Percentiles rank a stretch among this genome's conserved stretches.
Conservation (phyloP, 1,140 invertebrate species). For the Drosophila quadrilineata region DNA sequence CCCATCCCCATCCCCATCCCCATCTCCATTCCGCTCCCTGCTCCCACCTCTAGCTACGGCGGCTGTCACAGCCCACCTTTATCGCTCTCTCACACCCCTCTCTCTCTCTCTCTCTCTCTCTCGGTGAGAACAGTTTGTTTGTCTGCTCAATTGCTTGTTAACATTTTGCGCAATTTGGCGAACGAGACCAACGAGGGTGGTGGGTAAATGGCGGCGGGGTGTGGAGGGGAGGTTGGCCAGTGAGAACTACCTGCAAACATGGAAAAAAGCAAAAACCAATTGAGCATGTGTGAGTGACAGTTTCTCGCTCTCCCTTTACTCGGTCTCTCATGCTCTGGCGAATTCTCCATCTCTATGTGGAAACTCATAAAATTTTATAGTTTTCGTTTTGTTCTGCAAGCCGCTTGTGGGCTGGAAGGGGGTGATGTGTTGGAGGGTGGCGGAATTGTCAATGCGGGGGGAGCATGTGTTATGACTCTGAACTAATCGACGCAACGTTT, state of each 20-base stretch:
- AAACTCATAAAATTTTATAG: slow-evolving; percentile 79
- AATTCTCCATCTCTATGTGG: too few species aligned
- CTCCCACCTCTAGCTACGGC: slow-evolving; percentile 3
- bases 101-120: not conserved
- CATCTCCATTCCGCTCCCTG: not conserved
- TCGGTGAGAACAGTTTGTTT: slow-evolving; percentile 69
- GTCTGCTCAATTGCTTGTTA: slow-evolving; percentile 79
- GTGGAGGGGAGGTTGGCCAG: slow-evolving; percentile 23
- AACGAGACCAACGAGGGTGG: slow-evolving; percentile 17
- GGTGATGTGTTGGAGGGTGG: not conserved
- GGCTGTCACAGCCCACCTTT: not conserved
- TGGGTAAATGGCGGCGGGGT: not conserved
- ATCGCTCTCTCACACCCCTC: not conserved
- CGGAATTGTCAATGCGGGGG: too few species aligned
- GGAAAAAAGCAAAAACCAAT: slow-evolving; percentile 75
- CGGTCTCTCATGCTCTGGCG: too few species aligned
- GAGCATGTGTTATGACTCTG: slow-evolving; percentile 70
- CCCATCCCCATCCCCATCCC: not conserved
- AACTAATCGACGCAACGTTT: slow-evolving; percentile 74
- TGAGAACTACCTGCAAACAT: slow-evolving; percentile 78
- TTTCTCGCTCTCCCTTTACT: too few species aligned
- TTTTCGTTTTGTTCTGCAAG: slow-evolving; percentile 49
- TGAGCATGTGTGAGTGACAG: slow-evolving; percentile 47
- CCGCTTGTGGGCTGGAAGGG: not conserved
- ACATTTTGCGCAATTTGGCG: slow-evolving; percentile 76